phyloP scores from a whole-genome alignment of 2,113 vertebrate genomes.

The Paralichthys olivaceus region DNA sequence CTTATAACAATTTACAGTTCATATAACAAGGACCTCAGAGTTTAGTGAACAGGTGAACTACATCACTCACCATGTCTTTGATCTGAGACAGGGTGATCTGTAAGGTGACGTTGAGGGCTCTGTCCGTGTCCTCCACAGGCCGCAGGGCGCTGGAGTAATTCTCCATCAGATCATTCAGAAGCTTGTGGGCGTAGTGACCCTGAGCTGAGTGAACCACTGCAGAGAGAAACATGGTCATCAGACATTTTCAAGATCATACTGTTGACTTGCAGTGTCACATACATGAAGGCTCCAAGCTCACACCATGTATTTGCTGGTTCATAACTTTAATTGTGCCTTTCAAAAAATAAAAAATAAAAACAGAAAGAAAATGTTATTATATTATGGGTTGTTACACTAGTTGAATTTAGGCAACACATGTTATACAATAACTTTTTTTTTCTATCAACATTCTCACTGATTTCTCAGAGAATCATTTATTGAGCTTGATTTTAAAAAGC shows the following conservation, averaged over 20 bases:
- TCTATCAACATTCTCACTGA: too few relatives aligned
- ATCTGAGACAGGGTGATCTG: constrained; percentile 98
- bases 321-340: not conserved
- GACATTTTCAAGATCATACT: not conserved
- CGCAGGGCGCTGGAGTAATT: constrained; percentile 92
- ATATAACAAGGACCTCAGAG: not conserved
- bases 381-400: too few relatives aligned
- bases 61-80: constrained; percentile 93
- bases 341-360: too few relatives aligned
- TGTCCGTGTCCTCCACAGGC: constrained; percentile 96
- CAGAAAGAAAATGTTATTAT: too few relatives aligned
- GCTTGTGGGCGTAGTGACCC: constrained; percentile 92
- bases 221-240: not conserved
- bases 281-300: not conserved
- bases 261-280: too few relatives aligned
- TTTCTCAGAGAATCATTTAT: too few relatives aligned
- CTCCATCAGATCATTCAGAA: constrained; percentile 93
- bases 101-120: constrained; percentile 93
- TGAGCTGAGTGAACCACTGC: constrained; percentile 88
- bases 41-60: not conserved
- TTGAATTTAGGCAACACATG: too few relatives aligned
- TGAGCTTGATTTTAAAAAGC: too few relatives aligned
- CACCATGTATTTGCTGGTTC: not conserved
- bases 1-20: too few relatives aligned
- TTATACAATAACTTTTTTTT: too few relatives aligned